Base-by-base conservation (phyloP, 1,140 invertebrate species). In the Eubasilissa regina region DNA sequence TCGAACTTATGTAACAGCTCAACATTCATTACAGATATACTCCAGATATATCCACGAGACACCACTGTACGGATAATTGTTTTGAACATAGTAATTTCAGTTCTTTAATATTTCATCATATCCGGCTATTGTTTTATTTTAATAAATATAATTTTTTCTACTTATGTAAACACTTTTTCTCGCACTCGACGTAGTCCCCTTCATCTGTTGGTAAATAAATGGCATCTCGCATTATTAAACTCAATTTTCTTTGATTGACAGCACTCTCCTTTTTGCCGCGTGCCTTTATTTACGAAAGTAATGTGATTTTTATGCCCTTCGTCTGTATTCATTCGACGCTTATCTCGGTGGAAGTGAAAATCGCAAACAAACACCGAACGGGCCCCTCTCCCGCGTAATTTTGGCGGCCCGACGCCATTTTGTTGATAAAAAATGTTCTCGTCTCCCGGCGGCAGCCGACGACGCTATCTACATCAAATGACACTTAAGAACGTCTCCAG, bases 381-480 rank as follows among this genome's bases (percentile, higher is more conserved):
- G 47, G 45, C 66, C 44, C 66, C 66, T 70, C 35, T 51, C 53
- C 53, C 70, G 70, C 53, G 51, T 74, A 74, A 74, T 74, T 74
- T 74, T n/a, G 70, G 70, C 70, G 70, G 51, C 25, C 51, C 51
- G 43, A 1, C 64, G 43, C 70, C 70, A 74, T 74, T 77, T 77
- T 66, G 44, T 66, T 66, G 75, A 66, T 77, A 73, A 78, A 78
- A 78, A 78, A 78, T 78, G 53, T 78, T 78, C 72, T 45, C 66
- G 62, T 55, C 73, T n/a, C 55, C 44, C 60, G 58, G 45, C 75
- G 75, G 60, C 58, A 66, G 51, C 45, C 72, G 73, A 21, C 62
- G 79, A n/a, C 75, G 72, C 80, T 81, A 81, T 81, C 80, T 81
- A 81, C 80, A 81, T 81, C 80, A 81, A 81, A 81, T 81, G 80